These are phyloP conservation scores for Nyctibius bracteatus DNA, from an alignment of 2,113 vertebrate genomes.

Conservation along the genomic window DNA sequence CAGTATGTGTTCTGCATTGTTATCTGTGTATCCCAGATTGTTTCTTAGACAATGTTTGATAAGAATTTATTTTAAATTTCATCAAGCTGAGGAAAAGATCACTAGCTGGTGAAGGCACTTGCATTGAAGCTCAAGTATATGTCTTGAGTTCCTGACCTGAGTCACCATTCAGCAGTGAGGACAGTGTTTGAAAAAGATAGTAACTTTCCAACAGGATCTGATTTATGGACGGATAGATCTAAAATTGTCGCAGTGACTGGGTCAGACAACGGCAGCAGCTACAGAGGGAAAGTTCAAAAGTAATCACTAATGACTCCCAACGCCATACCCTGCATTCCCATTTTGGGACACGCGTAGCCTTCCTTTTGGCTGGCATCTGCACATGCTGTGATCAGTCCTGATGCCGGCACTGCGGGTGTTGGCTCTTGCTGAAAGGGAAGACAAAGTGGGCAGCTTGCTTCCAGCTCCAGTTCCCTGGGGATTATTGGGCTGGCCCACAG, in stretches of 20 bases:
- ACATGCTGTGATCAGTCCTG: fast-evolving
- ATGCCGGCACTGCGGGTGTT: fast-evolving
- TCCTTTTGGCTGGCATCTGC: fast-evolving
- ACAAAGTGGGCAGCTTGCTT: not conserved
- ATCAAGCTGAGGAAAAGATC: not conserved
- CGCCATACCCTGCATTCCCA: not conserved
- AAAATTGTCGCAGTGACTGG: not conserved
- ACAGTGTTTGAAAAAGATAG: not conserved
- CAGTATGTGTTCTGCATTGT: not conserved
- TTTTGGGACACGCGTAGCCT: fast-evolving
- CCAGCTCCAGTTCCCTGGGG: not conserved
- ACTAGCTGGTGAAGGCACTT: not conserved
- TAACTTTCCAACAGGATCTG: not conserved
- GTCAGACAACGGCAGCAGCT: not conserved
- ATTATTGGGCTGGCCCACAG: not conserved
- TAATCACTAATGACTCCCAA: not conserved
- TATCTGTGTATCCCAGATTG: not conserved
- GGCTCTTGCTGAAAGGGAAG: not conserved
- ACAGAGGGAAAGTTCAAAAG: not conserved
- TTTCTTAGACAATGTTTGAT: not conserved
- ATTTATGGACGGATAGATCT: not conserved
- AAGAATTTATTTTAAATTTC: not conserved
- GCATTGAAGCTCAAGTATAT: not conserved
- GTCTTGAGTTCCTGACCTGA: not conserved
- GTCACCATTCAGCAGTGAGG: not conserved